Base-by-base conservation (phyloP, 2,113 vertebrate species). In the Chaetura pelagica region DNA sequence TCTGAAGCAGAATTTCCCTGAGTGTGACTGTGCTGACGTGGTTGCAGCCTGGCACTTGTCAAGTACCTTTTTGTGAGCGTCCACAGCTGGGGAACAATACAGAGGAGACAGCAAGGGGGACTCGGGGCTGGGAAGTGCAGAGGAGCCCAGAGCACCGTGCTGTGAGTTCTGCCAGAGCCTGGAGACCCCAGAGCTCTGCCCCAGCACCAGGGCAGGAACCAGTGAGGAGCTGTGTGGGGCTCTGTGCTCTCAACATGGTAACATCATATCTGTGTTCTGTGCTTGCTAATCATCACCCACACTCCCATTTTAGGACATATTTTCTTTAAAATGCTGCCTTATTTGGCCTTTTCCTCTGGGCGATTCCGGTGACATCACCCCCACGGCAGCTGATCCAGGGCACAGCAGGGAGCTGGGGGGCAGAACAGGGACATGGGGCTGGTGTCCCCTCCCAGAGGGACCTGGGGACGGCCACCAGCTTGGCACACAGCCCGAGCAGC, bases 291-390 rank as follows among this genome's bases (percentile, higher is more conserved):
- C 95, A 77, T 35, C 72, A 9, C 54, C 19, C 27, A 58, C 67
- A n/a, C 93, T 87, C 96, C 95, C 93, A 85, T 96, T 96, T 95
- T 89, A 87, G 96, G 94, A 30, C 69, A 75, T 27, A 38, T 87
- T 79, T 82, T 57, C 34, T 34, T 92, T 30, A 64, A 54, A 90
- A 8, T n/a, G 72, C 74, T 92, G 84, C 97, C 93, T 74, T 94
- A 72, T 93, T 97, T 94, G 96, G 93, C 73, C 51, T 86, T 77
- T 94, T 82, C 89, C 89, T 78, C 68, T 9, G 40, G 1, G 22
- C 1, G 46, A 19, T 76, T 94, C 89, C 26, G 8, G 82, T 97
- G 95, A 95, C 92, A 84, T 96, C 95, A 96, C 30, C 72, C 66
- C 1, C 14, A 77, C 72, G 52, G 84, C 92, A 95, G 95, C 2